Evolutionary conservation across 2,797 vertebrate species (phyloP), one percentile per base, ranked within the genome.

Genomic region (Eutrigla gurnardus): DNA sequence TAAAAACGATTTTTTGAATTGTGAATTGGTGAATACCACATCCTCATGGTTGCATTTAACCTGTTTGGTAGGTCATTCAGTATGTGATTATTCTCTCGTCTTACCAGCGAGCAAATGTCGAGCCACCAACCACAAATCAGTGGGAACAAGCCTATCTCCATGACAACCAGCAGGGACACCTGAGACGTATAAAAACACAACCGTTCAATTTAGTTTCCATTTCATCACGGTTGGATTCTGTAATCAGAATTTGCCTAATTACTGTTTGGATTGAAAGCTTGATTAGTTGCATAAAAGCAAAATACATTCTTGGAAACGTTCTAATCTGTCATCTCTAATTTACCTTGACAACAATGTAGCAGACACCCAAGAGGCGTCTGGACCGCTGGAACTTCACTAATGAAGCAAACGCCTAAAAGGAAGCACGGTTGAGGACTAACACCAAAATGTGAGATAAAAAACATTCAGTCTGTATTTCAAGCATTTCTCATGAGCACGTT

Each of bases 71-170:
- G 18, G 35, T 77, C 47, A 54, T 65, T 40, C 42, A 37, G 12
- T 11, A 37, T 1, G 14, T 36, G 33, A 35, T 15, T 2, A 43
- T 18, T 50, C 35, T 46, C 60, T 43, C 10, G 53, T 79, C 95
- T 92, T 92, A 99, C 98, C 96, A 99, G 89, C n/a, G 98, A 99
- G 87, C 97, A 99, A 91, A 99, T 97, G 91, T 99, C 98, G 37
- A 99, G 94, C 98, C 98, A 99, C 97, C 98, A 99, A 75, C 98
- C 98, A 89, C 98, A 99, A 87, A 98, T 98, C 64, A 99, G 97
- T 37, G 97, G 98, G 83, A 99, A 99, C 65, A 99, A 95, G 77
- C 98, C 98, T 43, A 99, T 98, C 93, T 99, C 97, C 87, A 99
- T 97, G 73, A 99, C 96, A 62, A 99, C 97, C 85, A 98, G 92